Evolutionary conservation across 2,888 invertebrate species (phyloP).

Genomic region (Flexamia atlantica): DNA sequence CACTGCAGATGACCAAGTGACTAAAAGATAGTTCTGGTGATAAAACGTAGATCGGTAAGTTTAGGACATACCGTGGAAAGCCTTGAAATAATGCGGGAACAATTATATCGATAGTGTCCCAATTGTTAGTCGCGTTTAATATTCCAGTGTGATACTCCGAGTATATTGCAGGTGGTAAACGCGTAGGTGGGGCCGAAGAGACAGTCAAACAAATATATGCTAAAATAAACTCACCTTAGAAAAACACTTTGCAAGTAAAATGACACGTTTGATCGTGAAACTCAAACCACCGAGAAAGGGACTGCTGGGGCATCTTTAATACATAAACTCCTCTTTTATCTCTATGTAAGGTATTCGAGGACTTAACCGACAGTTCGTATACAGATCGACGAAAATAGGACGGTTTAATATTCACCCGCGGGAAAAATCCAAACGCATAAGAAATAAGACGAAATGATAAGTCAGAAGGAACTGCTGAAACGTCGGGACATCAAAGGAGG

Average conservation of each 20-base stretch:
- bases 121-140: no score
- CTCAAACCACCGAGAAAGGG: neutral
- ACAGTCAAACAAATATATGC: neutral
- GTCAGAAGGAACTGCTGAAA: neutral
- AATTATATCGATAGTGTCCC: no score
- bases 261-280: neutral
- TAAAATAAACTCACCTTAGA: neutral
- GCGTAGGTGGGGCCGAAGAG: neutral
- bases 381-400: neutral
- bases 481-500: slow-evolving; percentile 5
- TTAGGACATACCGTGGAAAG: neutral
- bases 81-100: no score
- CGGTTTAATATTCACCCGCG: slow-evolving; percentile 12
- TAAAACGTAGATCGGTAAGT: neutral
- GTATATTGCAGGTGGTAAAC: neutral
- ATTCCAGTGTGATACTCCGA: no score
- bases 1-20: neutral
- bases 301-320: neutral
- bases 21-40: neutral
- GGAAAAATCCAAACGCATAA: slow-evolving; percentile 7
- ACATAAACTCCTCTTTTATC: slow-evolving; percentile 22
- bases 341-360: neutral
- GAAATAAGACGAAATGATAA: neutral
- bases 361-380: neutral
- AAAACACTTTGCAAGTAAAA: neutral